Percentiles rank a stretch among this genome's conserved stretches.
Conservation (phyloP, 2,113 vertebrate genomes). For the Dinomys branickii region DNA sequence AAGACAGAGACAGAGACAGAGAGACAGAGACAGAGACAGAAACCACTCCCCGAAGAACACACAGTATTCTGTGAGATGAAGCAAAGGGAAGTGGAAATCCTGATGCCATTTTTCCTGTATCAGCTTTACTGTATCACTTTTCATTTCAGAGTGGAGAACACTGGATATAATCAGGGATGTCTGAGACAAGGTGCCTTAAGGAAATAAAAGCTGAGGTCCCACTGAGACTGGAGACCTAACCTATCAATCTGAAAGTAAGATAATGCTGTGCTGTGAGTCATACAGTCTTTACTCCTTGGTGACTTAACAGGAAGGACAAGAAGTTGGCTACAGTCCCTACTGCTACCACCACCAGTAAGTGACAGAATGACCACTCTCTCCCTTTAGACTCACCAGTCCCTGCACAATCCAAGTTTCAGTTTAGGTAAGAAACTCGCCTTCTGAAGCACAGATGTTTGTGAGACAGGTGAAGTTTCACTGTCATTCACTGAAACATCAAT, state of each 20-base stretch:
- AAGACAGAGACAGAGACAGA: not conserved
- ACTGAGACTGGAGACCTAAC: not conserved
- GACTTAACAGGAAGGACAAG: not conserved
- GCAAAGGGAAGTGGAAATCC: not conserved
- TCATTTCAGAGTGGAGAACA: not conserved
- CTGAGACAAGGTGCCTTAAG: not conserved
- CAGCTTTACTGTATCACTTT: not conserved
- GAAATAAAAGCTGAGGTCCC: not conserved
- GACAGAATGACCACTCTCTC: not conserved
- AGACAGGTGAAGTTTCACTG: not conserved
- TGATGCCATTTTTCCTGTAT: not conserved
- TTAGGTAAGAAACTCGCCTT: not conserved
- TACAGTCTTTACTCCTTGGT: not conserved
- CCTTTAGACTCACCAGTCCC: not conserved
- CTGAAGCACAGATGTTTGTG: not conserved
- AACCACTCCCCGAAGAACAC: not conserved
- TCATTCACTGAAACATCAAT: no score
- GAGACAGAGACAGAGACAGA: not conserved
- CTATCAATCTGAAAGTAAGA: not conserved
- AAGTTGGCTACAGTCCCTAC: not conserved
- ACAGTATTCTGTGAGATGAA: not conserved
- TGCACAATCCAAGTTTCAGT: not conserved
- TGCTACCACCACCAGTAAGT: not conserved
- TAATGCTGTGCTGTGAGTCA: not conserved
- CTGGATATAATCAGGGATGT: accelerated